These are phyloP conservation scores for Anniella stebbinsi DNA, from an alignment of 2,797 vertebrate genomes.

Conservation along the genomic window DNA sequence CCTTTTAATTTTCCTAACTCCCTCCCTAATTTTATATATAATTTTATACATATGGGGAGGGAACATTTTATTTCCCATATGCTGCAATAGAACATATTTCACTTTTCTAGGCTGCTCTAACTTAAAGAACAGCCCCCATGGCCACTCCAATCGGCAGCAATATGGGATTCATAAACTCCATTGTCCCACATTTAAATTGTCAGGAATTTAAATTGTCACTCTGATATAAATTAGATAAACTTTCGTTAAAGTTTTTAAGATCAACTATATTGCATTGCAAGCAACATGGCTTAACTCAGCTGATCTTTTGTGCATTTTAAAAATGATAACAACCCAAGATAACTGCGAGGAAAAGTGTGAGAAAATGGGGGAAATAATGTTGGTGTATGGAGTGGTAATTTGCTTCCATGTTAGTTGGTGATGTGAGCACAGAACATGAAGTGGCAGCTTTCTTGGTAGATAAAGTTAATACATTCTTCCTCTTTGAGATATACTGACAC, in stretches of 20 bases:
- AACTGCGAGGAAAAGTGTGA: constrained; percentile 18
- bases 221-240: not conserved
- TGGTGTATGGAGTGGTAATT: constrained; percentile 7
- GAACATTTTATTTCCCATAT: not conserved
- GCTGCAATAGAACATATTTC: not conserved
- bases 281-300: not conserved
- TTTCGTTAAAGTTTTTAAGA: not conserved
- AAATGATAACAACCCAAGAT: constrained; percentile 34
- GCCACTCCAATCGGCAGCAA: not conserved
- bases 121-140: not conserved
- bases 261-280: not conserved
- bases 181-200: not conserved
- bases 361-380: not conserved
- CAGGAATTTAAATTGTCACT: not conserved
- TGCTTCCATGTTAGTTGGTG: not conserved
- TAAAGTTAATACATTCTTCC: constrained; percentile 31
- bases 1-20: not conserved
- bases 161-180: constrained; percentile 25
- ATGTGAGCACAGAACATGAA: not conserved
- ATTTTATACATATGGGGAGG: not conserved
- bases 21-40: not conserved
- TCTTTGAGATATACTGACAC: constrained; percentile 26
- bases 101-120: not conserved
- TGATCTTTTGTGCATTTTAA: rapidly evolving
- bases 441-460: not conserved